phyloP scores from a whole-genome alignment of 2,888 invertebrate genomes.

The Theretra japonica region DNA sequence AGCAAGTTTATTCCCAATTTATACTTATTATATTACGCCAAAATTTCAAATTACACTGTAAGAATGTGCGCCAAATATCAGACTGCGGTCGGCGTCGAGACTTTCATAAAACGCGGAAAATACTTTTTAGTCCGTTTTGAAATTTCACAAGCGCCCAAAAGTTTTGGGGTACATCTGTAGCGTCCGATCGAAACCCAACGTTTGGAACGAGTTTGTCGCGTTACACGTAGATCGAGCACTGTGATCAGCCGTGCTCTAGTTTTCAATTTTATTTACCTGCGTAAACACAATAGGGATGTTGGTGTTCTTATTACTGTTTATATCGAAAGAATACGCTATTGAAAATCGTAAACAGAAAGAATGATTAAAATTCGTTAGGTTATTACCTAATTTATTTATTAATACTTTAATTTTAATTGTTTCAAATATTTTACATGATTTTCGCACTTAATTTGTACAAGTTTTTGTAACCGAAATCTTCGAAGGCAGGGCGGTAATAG shows the following conservation, averaged over 20 bases:
- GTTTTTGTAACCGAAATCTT: no score
- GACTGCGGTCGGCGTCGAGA: not conserved
- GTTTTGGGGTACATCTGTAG: not conserved
- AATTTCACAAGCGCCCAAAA: not conserved
- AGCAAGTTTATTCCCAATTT: no score
- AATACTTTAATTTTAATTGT: no score
- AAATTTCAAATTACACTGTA: not conserved
- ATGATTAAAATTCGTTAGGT: no score
- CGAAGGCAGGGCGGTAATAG: no score
- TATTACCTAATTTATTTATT: no score
- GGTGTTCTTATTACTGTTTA: not conserved
- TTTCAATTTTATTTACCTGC: conserved; percentile 18
- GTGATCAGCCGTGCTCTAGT: conserved; percentile 10
- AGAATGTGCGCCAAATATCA: not conserved
- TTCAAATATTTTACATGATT: no score
- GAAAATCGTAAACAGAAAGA: no score
- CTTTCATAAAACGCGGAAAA: not conserved
- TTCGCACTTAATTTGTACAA: no score
- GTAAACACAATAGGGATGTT: not conserved
- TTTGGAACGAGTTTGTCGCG: not conserved
- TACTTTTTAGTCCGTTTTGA: not conserved
- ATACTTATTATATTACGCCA: not conserved
- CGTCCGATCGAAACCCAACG: not conserved
- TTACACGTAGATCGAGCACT: not conserved
- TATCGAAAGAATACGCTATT: no score